A percentile compares a stretch with the other conserved stretches of the same genome.
phyloP scores from a whole-genome alignment of 2,888 invertebrate genomes.

The Dicyrtoma fusca region DNA sequence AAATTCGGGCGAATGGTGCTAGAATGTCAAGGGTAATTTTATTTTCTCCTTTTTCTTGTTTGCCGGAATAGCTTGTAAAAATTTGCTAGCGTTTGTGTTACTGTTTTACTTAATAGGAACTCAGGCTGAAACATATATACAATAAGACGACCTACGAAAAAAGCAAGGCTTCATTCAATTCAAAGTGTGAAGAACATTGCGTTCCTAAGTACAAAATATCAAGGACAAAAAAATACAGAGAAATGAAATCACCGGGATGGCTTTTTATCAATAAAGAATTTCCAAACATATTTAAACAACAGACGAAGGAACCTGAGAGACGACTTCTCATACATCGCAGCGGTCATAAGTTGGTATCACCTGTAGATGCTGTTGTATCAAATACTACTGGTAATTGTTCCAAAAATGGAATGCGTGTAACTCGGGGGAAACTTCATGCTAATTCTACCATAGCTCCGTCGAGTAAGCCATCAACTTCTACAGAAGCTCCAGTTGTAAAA shows the following conservation, averaged over 20 bases:
- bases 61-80: too few relatives aligned
- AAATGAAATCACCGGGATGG: slow-evolving; percentile 11
- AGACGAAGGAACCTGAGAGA: not conserved
- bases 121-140: not conserved
- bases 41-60: too few relatives aligned
- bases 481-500: too few relatives aligned
- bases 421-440: too few relatives aligned
- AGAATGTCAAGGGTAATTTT: slow-evolving; percentile 6
- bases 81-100: not conserved
- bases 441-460: too few relatives aligned
- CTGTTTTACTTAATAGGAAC: not conserved
- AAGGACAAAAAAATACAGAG: not conserved
- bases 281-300: not conserved
- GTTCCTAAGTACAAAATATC: not conserved
- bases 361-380: too few relatives aligned
- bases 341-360: too few relatives aligned
- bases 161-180: slow-evolving; percentile 9
- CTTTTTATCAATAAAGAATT: slow-evolving; percentile 10
- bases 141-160: slow-evolving; percentile 6
- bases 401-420: too few relatives aligned
- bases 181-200: slow-evolving; percentile 10
- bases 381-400: too few relatives aligned
- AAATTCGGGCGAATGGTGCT: slow-evolving; percentile 8
- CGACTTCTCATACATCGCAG: too few relatives aligned
- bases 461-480: too few relatives aligned